A percentile compares a stretch with the other conserved stretches of the same genome.
Evolutionary conservation across 1,140 invertebrate species (phyloP).

Genomic region (Charaxes varanes): DNA sequence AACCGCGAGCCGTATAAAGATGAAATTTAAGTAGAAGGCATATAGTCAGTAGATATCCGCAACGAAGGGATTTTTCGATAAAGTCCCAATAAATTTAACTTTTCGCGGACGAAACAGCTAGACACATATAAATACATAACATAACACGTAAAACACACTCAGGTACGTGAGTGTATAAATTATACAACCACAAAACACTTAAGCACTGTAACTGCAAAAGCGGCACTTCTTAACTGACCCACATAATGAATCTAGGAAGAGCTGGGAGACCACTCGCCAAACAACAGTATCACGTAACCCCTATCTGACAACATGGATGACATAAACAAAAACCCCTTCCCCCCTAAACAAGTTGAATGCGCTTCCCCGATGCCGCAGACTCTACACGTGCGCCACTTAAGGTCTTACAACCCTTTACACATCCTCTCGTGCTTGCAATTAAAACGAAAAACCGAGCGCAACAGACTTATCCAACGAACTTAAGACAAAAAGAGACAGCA

Average conservation of each 20-base stretch:
- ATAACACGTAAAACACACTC: too few species aligned
- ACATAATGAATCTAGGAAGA: constrained; percentile 35
- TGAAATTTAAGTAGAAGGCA: too few species aligned
- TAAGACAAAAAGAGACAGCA: constrained; percentile 45
- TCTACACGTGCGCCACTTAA: constrained; percentile 67
- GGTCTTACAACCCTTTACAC: constrained; percentile 65
- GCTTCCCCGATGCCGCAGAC: constrained; percentile 41
- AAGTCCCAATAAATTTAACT: too few species aligned
- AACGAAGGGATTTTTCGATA: too few species aligned
- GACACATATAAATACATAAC: too few species aligned
- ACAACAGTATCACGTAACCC: constrained; percentile 30
- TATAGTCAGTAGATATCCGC: too few species aligned
- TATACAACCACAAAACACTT: constrained; percentile 1
- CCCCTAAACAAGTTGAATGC: constrained; percentile 62
- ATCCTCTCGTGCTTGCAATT: constrained; percentile 69
- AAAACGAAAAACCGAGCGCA: constrained; percentile 65
- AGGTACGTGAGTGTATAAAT: too few species aligned
- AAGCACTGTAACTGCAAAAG: constrained; percentile 14
- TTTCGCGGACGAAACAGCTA: too few species aligned
- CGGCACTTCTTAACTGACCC: constrained; percentile 38
- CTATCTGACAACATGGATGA: constrained; percentile 48
- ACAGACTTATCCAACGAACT: constrained; percentile 31
- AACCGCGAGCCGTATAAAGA: too few species aligned
- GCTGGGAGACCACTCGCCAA: constrained; percentile 24
- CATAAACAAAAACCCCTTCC: constrained; percentile 52